Evolutionary conservation across 2,888 invertebrate genomes (phyloP).

Genomic region (Coelopa pilipes): DNA sequence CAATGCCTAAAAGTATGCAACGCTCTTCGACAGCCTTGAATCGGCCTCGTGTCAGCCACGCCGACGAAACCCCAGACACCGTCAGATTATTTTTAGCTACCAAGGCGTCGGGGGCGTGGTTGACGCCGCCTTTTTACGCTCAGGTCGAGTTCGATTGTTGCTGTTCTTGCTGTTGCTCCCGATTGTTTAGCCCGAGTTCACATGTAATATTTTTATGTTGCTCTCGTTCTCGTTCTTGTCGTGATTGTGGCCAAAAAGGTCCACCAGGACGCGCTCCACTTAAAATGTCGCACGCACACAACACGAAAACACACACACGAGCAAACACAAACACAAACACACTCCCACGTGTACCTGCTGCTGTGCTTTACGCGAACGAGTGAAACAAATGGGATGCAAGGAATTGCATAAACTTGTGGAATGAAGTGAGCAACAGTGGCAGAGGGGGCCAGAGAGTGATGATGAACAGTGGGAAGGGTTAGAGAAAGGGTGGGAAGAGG

Average conservation of each 20-base stretch:
- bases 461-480: too few species aligned
- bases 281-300: slow-evolving; percentile 19
- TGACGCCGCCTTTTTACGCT: not conserved
- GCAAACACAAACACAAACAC: too few species aligned
- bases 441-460: too few species aligned
- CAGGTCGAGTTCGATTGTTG: too few species aligned
- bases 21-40: not conserved
- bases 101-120: not conserved
- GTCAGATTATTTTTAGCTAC: not conserved
- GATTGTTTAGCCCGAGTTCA: not conserved
- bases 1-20: slow-evolving; percentile 57
- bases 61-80: not conserved
- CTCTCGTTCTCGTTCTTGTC: not conserved
- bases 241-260: slow-evolving; percentile 23
- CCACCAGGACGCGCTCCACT: slow-evolving; percentile 15
- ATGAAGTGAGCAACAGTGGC: too few species aligned
- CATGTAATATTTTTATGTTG: not conserved
- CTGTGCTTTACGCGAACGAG: too few species aligned
- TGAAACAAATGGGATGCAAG: too few species aligned
- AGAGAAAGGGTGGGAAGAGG: too few species aligned
- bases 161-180: not conserved
- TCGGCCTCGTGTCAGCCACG: not conserved
- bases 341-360: too few species aligned
- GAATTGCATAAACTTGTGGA: too few species aligned
- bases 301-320: not conserved